Evolutionary conservation across 2,113 vertebrate genomes (phyloP).

Genomic region (Tachycineta bicolor): DNA sequence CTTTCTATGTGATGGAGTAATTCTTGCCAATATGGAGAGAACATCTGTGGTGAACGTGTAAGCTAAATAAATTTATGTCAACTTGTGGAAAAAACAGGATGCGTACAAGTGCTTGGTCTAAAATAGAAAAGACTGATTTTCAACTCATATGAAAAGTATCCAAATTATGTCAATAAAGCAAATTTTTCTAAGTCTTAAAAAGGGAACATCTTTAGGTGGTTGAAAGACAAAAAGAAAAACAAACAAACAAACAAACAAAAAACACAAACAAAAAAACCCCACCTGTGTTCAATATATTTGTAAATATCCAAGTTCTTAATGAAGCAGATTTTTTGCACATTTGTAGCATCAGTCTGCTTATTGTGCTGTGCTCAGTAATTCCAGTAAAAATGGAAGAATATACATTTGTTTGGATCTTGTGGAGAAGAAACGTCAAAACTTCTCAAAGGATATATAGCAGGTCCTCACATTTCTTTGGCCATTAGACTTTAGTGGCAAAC

Average conservation of each 20-base stretch:
- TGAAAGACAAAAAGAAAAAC: not conserved
- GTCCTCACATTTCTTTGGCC: not conserved
- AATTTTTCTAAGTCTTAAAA: not conserved
- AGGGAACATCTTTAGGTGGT: not conserved
- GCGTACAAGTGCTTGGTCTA: not conserved
- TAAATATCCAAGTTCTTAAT: not conserved
- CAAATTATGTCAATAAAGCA: not conserved
- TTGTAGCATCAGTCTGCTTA: not conserved
- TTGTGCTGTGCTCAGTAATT: not conserved
- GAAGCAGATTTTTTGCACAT: not conserved
- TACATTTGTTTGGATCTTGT: not conserved
- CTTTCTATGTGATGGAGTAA: not conserved
- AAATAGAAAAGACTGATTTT: not conserved
- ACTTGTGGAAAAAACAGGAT: not conserved
- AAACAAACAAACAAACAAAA: no score
- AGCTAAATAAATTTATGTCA: not conserved
- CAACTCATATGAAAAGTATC: not conserved
- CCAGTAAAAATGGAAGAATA: not conserved
- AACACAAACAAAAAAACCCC: no score
- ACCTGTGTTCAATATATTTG: not conserved
- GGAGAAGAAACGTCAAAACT: not conserved
- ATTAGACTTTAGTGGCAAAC: not conserved
- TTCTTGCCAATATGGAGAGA: not conserved
- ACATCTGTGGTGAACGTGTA: not conserved
- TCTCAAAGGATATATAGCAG: not conserved